Evolutionary conservation across 2,113 vertebrate genomes (phyloP).

Genomic region (Bubalus kerabau): DNA sequence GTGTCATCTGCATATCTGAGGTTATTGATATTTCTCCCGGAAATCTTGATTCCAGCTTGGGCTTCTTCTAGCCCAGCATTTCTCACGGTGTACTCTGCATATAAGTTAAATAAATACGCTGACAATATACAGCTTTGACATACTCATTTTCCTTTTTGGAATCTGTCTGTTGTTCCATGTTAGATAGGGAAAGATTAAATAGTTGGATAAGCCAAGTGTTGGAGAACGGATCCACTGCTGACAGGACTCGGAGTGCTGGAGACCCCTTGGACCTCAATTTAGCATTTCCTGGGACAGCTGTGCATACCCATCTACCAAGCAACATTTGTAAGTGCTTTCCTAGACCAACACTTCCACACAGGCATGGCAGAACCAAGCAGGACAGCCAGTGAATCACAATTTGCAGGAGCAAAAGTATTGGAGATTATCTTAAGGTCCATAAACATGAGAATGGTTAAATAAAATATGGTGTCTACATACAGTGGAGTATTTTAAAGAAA

Average conservation of each 20-base stretch:
- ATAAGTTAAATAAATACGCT: no score
- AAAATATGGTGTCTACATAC: background rate
- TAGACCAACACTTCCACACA: accelerated
- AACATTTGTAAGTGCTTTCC: accelerated
- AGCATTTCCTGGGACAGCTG: accelerated
- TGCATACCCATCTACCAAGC: accelerated
- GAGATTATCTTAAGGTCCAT: background rate
- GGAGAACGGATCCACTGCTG: no score
- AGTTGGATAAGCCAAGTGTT: background rate
- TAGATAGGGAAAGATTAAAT: background rate
- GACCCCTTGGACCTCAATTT: accelerated
- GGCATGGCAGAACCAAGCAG: background rate
- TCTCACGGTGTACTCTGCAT: no score
- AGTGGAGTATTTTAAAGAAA: background rate
- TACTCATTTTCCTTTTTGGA: no score
- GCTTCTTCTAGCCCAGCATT: no score
- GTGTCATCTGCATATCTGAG: no score
- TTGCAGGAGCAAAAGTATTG: no score
- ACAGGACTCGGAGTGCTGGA: accelerated
- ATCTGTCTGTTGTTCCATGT: background rate
- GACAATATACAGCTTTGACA: no score
- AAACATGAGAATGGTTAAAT: background rate
- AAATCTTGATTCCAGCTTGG: no score
- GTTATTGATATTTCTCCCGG: no score
- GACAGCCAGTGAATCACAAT: accelerated